Conservation (phyloP, 2,888 invertebrate species). For the Platycnemis pennipes region DNA sequence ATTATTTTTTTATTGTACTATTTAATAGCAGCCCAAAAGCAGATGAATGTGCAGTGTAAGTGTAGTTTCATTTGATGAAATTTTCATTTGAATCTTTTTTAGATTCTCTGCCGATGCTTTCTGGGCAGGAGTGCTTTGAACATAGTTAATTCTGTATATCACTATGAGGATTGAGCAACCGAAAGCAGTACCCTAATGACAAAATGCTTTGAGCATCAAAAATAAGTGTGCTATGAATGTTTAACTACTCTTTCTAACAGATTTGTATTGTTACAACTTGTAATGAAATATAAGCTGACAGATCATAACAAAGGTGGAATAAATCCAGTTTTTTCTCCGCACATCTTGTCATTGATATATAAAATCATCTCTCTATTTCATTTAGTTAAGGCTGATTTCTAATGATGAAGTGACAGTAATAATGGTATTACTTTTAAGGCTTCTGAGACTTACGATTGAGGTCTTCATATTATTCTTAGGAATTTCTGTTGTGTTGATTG, state of each 20-base stretch:
- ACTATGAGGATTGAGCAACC: conserved; percentile 45
- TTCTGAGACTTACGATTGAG: too few species aligned
- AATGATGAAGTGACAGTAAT: too few species aligned
- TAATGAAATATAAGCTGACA: conserved; percentile 66
- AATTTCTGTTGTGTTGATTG: neutral
- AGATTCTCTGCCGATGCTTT: conserved; percentile 50
- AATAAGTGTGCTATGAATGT: conserved; percentile 65
- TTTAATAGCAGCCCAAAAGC: conserved; percentile 54
- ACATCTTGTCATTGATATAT: conserved; percentile 12
- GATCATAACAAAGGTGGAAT: conserved; percentile 57
- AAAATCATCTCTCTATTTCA: neutral
- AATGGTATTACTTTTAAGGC: too few species aligned
- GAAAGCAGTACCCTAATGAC: conserved; percentile 35
- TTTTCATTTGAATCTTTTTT: conserved; percentile 50
- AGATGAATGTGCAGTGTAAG: conserved; percentile 47
- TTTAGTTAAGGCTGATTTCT: neutral
- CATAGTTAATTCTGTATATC: conserved; percentile 49
- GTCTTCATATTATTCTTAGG: neutral
- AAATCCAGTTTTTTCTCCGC: conserved; percentile 63
- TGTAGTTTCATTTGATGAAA: conserved; percentile 63
- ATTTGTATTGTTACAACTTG: conserved; percentile 67
- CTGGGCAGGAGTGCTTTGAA: conserved; percentile 62
- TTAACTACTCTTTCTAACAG: conserved; percentile 64
- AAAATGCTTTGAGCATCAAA: conserved; percentile 65
- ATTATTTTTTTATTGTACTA: conserved; percentile 66